phyloP scores from a whole-genome alignment of 2,888 invertebrate species.

The Eubasilissa splendida region DNA sequence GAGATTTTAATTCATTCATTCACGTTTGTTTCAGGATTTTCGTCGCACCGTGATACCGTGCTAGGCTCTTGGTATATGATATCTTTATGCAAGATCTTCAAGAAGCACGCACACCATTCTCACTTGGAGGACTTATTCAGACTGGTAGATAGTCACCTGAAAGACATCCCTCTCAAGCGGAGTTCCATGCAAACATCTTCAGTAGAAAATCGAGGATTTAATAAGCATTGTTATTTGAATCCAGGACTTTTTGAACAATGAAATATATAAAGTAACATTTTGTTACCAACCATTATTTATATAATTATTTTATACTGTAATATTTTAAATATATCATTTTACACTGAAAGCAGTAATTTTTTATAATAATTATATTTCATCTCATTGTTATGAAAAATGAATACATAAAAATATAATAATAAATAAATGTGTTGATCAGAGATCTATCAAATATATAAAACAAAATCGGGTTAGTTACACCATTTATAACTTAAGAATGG shows the following conservation, averaged over 20 bases:
- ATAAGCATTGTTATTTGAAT: slow-evolving; percentile 77
- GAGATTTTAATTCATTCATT: slow-evolving; percentile 20
- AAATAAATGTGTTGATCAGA: no score
- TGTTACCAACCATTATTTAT: no score
- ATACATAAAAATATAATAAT: no score
- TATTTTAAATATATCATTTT: no score
- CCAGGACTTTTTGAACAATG: slow-evolving; percentile 73
- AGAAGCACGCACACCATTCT: slow-evolving; percentile 75
- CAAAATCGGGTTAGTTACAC: no score
- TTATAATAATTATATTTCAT: no score
- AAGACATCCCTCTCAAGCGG: slow-evolving; percentile 61
- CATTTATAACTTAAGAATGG: no score
- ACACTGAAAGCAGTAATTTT: no score
- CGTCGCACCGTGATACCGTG: slow-evolving; percentile 74
- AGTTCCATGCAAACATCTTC: slow-evolving; percentile 75
- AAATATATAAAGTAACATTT: slow-evolving; percentile 1
- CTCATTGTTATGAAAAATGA: no score
- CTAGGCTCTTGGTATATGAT: slow-evolving; percentile 83
- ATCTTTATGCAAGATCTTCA: slow-evolving; percentile 77
- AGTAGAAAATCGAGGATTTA: slow-evolving; percentile 78
- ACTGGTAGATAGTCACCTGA: slow-evolving; percentile 73
- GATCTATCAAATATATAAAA: no score
- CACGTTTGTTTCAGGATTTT: slow-evolving; percentile 67
- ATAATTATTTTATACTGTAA: no score
- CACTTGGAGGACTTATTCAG: slow-evolving; percentile 79